A percentile compares a stretch with the other conserved stretches of the same genome.
Evolutionary conservation across 2,888 invertebrate species (phyloP).

Genomic region (Phyllotreta cruciferae): DNA sequence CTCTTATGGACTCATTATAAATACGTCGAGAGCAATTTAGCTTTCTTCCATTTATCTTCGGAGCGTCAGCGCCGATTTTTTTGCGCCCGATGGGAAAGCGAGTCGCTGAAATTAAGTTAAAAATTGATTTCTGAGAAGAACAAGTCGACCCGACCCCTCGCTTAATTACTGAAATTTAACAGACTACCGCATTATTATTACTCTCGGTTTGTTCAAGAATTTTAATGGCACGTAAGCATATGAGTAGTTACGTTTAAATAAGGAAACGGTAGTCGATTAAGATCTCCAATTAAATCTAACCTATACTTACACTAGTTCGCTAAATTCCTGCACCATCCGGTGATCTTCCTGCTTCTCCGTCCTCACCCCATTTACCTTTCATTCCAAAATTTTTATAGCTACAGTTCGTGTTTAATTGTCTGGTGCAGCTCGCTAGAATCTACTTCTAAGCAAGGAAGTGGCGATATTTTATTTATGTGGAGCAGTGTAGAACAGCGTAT

Average conservation of each 20-base stretch:
- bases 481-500: constrained; percentile 20
- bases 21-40: no score
- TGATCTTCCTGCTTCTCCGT: neutral
- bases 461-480: neutral
- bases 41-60: neutral
- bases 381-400: neutral
- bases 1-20: no score
- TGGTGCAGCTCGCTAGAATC: no score
- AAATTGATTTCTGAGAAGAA: constrained; percentile 22
- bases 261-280: constrained; percentile 30
- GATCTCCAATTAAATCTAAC: constrained; percentile 29
- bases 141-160: constrained; percentile 6
- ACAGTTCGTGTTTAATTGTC: no score
- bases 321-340: neutral
- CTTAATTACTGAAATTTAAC: constrained; percentile 27
- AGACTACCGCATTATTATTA: constrained; percentile 25
- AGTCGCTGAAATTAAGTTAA: constrained; percentile 2
- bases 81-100: constrained; percentile 1
- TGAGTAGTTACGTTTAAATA: constrained; percentile 30
- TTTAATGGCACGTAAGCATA: constrained; percentile 23
- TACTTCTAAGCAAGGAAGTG: neutral
- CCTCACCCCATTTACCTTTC: neutral
- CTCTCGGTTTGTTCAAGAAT: constrained; percentile 26
- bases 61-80: constrained; percentile 2
- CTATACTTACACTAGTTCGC: constrained; percentile 24